A percentile compares a stretch with the other conserved stretches of the same genome.
Evolutionary conservation across 2,888 invertebrate species (phyloP).

Genomic region (Atrina japonica): DNA sequence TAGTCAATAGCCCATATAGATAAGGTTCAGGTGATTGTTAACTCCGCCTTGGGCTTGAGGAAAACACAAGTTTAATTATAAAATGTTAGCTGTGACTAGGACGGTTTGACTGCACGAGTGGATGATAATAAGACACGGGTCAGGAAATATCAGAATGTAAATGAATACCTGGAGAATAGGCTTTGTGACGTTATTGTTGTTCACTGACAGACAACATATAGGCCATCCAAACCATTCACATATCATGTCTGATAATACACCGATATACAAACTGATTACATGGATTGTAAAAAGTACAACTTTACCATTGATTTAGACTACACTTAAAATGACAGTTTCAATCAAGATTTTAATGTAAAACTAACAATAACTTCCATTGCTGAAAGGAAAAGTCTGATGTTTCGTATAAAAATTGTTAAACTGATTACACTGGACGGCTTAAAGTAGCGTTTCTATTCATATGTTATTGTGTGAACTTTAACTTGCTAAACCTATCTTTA

Average conservation of each 20-base stretch:
- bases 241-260: constrained; percentile 7
- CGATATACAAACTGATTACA: constrained; percentile 19
- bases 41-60: constrained; percentile 15
- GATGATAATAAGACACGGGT: constrained; percentile 31
- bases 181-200: constrained; percentile 15
- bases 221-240: constrained; percentile 9
- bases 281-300: not conserved
- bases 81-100: too few species aligned
- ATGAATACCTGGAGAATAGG: constrained; percentile 22
- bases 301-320: not conserved
- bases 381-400: constrained; percentile 9
- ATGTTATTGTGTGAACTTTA: constrained; percentile 5
- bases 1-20: constrained; percentile 31
- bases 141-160: constrained; percentile 17
- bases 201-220: constrained; percentile 21
- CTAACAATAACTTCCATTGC: constrained; percentile 19
- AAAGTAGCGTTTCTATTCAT: constrained; percentile 14
- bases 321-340: constrained; percentile 22
- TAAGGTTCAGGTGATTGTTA: constrained; percentile 14
- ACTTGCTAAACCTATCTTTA: not conserved
- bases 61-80: constrained; percentile 27
- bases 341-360: constrained; percentile 20
- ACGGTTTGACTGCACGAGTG: not conserved
- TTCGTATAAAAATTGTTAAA: constrained; percentile 10
- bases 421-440: constrained; percentile 5